Evolutionary conservation across 2,888 invertebrate species (phyloP).

Genomic region (Drosophila putrida): DNA sequence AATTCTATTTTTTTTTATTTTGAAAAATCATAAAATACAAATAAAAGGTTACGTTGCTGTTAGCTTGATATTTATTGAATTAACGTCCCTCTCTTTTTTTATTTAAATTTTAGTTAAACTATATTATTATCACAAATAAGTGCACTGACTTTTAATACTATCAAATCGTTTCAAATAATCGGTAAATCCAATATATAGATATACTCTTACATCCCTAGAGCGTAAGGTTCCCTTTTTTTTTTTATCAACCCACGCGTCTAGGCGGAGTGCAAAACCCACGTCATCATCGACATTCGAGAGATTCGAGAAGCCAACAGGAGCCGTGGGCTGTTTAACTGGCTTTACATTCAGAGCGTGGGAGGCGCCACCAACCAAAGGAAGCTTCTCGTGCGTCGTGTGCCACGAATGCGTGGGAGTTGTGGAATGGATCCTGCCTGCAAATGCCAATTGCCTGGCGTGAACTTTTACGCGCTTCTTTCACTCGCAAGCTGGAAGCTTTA

Average conservation of each 20-base stretch:
- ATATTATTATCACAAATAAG: no score
- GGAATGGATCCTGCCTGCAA: constrained; percentile 3
- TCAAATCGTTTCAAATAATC: no score
- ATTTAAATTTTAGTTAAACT: no score
- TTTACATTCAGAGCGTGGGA: constrained; percentile 21
- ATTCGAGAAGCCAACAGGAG: constrained; percentile 39
- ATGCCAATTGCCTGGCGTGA: constrained; percentile 41
- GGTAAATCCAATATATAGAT: no score
- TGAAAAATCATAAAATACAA: no score
- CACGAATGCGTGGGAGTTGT: constrained; percentile 39
- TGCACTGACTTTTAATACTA: no score
- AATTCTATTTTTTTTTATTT: no score
- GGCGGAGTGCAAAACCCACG: constrained; percentile 32
- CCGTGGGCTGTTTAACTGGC: constrained; percentile 31
- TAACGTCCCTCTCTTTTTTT: no score
- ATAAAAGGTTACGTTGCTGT: no score
- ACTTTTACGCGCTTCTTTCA: constrained; percentile 32
- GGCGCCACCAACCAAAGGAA: constrained; percentile 6
- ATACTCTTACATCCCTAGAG: no score
- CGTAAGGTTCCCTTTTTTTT: constrained; percentile 22
- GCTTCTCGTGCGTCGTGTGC: neutral
- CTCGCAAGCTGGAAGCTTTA: constrained; percentile 20
- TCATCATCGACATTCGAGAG: constrained; percentile 31
- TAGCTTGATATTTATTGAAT: no score
- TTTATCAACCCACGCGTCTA: constrained; percentile 36